A percentile compares a stretch with the other conserved stretches of the same genome.
Evolutionary conservation across 2,797 vertebrate species (phyloP).

Genomic region (Alauda arvensis): DNA sequence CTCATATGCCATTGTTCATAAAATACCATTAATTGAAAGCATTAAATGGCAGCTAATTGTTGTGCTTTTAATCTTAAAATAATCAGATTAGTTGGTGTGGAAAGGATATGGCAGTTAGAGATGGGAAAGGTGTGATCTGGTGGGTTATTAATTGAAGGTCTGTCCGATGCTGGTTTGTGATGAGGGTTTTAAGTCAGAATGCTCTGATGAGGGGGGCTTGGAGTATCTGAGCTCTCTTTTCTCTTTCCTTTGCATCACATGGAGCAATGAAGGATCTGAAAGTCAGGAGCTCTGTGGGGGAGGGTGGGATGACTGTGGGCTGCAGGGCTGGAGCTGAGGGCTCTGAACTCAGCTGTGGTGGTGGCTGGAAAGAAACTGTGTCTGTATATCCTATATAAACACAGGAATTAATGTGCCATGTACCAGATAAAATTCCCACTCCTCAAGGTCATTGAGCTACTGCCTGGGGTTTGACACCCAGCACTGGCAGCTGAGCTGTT

Average conservation of each 20-base stretch:
- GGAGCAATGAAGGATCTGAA: neutral
- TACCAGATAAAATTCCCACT: neutral
- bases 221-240: neutral
- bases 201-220: neutral
- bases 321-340: neutral
- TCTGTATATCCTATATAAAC: accelerated
- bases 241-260: neutral
- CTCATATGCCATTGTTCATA: neutral
- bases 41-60: neutral
- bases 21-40: neutral
- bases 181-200: neutral
- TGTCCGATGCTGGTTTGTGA: neutral
- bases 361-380: neutral
- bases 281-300: neutral
- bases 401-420: neutral
- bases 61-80: neutral
- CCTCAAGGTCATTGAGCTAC: neutral
- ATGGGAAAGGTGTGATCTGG: neutral
- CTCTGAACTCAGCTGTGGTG: accelerated
- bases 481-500: neutral
- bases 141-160: neutral
- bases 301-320: accelerated
- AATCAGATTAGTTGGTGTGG: neutral
- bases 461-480: neutral
- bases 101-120: neutral